Percentiles rank a stretch among this genome's conserved stretches.
Evolutionary conservation across 2,113 vertebrate genomes (phyloP).

Genomic region (Aptenodytes patagonicus): DNA sequence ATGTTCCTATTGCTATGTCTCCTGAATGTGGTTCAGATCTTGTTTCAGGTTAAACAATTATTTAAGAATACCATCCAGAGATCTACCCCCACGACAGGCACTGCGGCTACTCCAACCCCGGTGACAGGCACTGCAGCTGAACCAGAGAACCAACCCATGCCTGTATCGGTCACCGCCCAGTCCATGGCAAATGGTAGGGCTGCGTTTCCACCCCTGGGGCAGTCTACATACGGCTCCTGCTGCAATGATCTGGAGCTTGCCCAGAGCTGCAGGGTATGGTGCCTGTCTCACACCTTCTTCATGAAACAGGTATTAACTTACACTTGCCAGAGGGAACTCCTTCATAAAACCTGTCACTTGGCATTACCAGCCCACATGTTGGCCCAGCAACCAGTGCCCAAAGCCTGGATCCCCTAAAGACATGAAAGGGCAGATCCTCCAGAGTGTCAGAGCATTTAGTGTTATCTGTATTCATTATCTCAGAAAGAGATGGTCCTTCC

Average conservation of each 20-base stretch:
- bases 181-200: no score
- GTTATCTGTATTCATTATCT: background rate
- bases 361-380: background rate
- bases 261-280: background rate
- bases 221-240: background rate
- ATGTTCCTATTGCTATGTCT: no score
- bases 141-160: no score
- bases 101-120: no score
- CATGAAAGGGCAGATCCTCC: background rate
- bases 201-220: no score
- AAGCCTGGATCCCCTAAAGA: background rate
- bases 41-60: no score
- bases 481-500: background rate
- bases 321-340: background rate
- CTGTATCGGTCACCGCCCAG: no score
- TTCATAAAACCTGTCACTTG: background rate
- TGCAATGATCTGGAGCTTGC: background rate
- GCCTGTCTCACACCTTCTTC: background rate
- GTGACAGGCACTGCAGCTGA: no score
- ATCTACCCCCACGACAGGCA: no score
- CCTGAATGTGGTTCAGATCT: no score
- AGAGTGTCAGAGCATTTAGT: background rate
- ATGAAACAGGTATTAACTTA: background rate
- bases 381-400: background rate
- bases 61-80: no score